A percentile compares a stretch with the other conserved stretches of the same genome.
Conservation (phyloP, 2,797 vertebrate species). For the Decapterus maruadsi region DNA sequence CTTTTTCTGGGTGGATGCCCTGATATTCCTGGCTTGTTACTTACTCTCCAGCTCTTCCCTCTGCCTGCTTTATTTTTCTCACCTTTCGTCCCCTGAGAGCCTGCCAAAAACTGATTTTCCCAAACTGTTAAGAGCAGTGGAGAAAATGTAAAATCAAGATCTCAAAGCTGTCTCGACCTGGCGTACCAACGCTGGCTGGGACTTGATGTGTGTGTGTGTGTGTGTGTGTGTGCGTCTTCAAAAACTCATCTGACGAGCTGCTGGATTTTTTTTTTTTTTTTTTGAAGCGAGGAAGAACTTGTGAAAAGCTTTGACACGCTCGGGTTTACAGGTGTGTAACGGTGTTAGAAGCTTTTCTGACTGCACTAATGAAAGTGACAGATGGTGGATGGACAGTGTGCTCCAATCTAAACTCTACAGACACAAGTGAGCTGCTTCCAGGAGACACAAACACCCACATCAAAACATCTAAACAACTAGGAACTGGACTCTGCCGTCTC, state of each 20-base stretch:
- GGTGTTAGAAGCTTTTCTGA: constrained; percentile 70
- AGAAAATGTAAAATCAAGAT: constrained; percentile 75
- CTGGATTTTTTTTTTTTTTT: constrained; percentile 21
- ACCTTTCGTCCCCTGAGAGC: constrained; percentile 62
- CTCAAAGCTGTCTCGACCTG: constrained; percentile 64
- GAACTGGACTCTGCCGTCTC: no score
- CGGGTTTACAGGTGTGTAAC: constrained; percentile 76
- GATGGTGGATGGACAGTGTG: constrained; percentile 26
- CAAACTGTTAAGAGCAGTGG: constrained; percentile 65
- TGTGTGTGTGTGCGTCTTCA: constrained; percentile 11
- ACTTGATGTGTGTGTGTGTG: constrained; percentile 22
- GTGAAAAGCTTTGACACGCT: constrained; percentile 81
- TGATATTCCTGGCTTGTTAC: constrained; percentile 68
- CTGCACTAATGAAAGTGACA: constrained; percentile 65
- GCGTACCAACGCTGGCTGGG: not conserved
- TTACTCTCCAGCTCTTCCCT: constrained; percentile 65
- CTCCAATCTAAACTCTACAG: not conserved
- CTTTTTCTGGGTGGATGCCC: constrained; percentile 59
- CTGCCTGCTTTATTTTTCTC: constrained; percentile 62
- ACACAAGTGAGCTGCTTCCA: not conserved
- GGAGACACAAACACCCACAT: constrained; percentile 6
- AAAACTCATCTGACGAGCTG: constrained; percentile 44
- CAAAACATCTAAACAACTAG: constrained; percentile 9
- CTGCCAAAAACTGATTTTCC: constrained; percentile 72
- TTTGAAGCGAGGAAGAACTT: constrained; percentile 47